Conservation (phyloP, 1,140 invertebrate species). For the Apocrypta bakeri region DNA sequence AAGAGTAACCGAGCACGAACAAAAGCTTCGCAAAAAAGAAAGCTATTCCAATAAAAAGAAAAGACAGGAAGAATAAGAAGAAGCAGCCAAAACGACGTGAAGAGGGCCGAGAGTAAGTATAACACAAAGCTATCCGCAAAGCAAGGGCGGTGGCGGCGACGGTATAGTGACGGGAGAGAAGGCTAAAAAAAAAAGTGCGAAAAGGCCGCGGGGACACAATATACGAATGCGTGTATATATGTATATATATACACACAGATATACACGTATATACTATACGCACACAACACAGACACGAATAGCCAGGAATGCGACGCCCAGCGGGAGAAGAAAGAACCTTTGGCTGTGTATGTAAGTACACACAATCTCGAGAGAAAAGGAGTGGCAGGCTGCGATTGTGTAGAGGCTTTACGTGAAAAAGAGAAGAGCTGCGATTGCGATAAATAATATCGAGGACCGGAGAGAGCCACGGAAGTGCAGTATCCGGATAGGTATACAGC, state of each 20-base stretch:
- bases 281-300: background rate
- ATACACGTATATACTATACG: too few species aligned
- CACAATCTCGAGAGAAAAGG: conserved; percentile 28
- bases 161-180: background rate
- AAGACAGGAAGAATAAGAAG: conserved; percentile 10
- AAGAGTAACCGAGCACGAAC: conserved; percentile 4
- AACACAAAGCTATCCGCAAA: conserved; percentile 16
- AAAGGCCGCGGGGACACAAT: conserved; percentile 43
- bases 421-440: conserved; percentile 28
- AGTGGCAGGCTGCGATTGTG: conserved; percentile 29
- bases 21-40: conserved; percentile 8
- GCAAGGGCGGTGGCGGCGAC: background rate
- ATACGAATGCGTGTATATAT: too few species aligned
- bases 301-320: conserved; percentile 33
- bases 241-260: too few species aligned
- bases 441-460: conserved; percentile 48
- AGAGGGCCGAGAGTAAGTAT: conserved; percentile 8
- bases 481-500: background rate
- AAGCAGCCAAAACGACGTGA: background rate
- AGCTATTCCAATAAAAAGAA: conserved; percentile 4
- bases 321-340: conserved; percentile 29
- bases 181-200: background rate
- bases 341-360: background rate
- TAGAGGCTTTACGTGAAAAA: background rate
- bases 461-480: conserved; percentile 15